phyloP scores from a whole-genome alignment of 2,888 invertebrate genomes.

The Abscondita cerata region DNA sequence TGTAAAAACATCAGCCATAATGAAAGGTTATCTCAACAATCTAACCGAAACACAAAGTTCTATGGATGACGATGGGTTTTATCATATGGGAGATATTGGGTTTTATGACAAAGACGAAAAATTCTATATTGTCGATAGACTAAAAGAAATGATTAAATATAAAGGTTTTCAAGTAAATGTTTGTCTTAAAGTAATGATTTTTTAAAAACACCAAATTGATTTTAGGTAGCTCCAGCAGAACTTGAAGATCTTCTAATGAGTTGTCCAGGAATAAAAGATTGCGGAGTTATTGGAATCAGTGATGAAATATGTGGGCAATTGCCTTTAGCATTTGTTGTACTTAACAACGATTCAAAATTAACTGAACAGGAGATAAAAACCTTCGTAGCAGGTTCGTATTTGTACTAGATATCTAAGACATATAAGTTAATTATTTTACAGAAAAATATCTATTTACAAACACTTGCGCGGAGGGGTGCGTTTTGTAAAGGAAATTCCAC shows the following conservation, averaged over 20 bases:
- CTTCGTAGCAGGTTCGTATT: conserved; percentile 58
- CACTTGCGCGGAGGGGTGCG: conserved; percentile 70
- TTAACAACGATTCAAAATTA: conserved; percentile 61
- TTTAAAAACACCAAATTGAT: not conserved
- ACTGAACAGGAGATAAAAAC: conserved; percentile 55
- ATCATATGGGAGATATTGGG: conserved; percentile 80
- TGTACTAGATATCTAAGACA: not conserved
- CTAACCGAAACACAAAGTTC: conserved; percentile 64
- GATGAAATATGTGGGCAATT: conserved; percentile 77
- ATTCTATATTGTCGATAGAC: conserved; percentile 80
- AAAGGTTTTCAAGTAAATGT: conserved; percentile 76
- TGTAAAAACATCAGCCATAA: conserved; percentile 70
- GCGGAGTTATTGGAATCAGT: conserved; percentile 80
- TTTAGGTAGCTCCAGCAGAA: conserved; percentile 83
- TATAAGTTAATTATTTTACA: conserved; percentile 24
- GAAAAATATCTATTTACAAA: conserved; percentile 74
- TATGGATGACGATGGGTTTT: conserved; percentile 76
- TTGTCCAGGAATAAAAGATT: conserved; percentile 75
- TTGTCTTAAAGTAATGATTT: not conserved
- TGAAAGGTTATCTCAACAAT: conserved; percentile 77
- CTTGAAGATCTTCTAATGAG: conserved; percentile 79
- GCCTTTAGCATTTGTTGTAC: conserved; percentile 78
- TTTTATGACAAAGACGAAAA: conserved; percentile 76
- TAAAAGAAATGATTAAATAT: conserved; percentile 90
- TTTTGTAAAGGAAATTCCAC: conserved; percentile 62